A percentile compares a stretch with the other conserved stretches of the same genome.
Evolutionary conservation across 2,113 vertebrate species (phyloP).

Genomic region (Hyperopisus bebe): DNA sequence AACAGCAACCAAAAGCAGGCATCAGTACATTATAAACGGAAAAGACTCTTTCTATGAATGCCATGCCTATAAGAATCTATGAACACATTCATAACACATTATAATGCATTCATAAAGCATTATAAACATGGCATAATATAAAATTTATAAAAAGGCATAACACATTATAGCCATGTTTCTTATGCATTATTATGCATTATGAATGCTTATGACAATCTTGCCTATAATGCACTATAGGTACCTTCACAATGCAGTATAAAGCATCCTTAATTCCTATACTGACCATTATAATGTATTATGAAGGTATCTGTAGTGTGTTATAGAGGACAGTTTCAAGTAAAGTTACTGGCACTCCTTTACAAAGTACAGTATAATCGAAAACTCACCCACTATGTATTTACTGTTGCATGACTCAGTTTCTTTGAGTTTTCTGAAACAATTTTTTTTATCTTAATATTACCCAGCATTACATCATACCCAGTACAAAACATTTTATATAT

Average conservation of each 20-base stretch:
- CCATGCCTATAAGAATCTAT: no score
- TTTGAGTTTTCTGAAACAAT: neutral
- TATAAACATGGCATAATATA: no score
- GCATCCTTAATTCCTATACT: neutral
- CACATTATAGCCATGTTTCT: no score
- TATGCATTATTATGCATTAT: no score
- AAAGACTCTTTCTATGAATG: no score
- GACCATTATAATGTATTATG: neutral
- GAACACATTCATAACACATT: no score
- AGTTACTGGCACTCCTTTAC: neutral
- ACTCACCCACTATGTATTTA: neutral
- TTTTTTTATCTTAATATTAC: neutral
- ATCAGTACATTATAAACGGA: no score
- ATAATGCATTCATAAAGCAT: no score
- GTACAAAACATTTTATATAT: neutral
- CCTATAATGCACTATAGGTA: neutral
- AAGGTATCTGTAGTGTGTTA: neutral
- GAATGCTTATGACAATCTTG: no score
- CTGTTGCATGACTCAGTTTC: neutral
- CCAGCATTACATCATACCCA: neutral
- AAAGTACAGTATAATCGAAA: neutral
- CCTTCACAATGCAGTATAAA: no score
- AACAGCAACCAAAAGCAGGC: no score
- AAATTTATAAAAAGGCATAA: no score
- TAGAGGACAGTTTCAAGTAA: neutral